These are phyloP conservation scores for Pomatorhinus ruficollis DNA, from an alignment of 2,113 vertebrate species.

Conservation along the genomic window DNA sequence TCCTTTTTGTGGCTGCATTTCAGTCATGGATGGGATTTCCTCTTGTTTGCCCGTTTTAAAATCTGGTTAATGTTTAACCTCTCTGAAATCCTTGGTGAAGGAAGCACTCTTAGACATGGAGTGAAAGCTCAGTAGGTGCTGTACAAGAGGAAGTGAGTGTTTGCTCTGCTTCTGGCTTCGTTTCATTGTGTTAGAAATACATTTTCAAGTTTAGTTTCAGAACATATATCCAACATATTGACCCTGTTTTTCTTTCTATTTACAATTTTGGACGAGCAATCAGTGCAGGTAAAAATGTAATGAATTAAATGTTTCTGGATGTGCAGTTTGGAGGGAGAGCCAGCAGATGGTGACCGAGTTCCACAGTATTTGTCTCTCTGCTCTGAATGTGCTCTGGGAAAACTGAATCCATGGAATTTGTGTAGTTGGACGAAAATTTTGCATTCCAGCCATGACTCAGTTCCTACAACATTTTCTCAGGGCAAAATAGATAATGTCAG, in stretches of 20 bases:
- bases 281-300: no score
- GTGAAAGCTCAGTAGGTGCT: background rate
- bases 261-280: background rate
- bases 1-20: background rate
- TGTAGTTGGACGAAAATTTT: background rate
- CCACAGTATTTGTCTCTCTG: background rate
- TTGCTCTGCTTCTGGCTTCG: background rate
- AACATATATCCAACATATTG: background rate
- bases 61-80: background rate
- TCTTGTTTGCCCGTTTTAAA: background rate
- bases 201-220: background rate
- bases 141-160: background rate
- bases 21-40: background rate
- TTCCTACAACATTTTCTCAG: conserved; percentile 5
- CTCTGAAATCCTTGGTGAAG: background rate
- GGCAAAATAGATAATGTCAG: background rate
- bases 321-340: background rate
- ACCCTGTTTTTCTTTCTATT: background rate
- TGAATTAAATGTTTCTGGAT: background rate
- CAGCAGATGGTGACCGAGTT: conserved; percentile 73
- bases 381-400: accelerated
- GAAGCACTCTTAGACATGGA: background rate
- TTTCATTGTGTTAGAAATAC: background rate
- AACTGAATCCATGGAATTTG: accelerated
- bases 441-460: background rate